These are phyloP conservation scores for Andinoacara biseriatus DNA, from an alignment of 2,113 vertebrate species.

Conservation along the genomic window DNA sequence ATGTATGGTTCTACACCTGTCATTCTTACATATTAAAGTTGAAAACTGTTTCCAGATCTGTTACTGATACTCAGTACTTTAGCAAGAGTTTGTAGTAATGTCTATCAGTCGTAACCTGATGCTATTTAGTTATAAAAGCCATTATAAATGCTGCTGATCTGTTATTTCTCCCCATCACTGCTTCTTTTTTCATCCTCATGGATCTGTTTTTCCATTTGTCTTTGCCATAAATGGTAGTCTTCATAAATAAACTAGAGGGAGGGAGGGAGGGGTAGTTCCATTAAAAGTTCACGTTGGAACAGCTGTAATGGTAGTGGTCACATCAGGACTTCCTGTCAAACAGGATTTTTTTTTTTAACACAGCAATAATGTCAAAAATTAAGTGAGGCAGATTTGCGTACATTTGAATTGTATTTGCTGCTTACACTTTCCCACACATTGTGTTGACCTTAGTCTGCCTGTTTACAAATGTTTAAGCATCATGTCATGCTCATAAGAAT, in stretches of 20 bases:
- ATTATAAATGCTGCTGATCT: not conserved
- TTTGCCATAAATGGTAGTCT: slow-evolving; percentile 26
- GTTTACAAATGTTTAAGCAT: not conserved
- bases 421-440: not conserved
- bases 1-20: not conserved
- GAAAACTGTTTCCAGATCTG: not conserved
- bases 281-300: slow-evolving; percentile 57
- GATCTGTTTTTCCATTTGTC: slow-evolving; percentile 37
- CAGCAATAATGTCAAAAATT: not conserved
- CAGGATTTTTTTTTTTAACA: not conserved
- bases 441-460: not conserved
- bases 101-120: not conserved
- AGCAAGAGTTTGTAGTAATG: not conserved
- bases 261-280: slow-evolving; percentile 33
- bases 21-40: not conserved
- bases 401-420: no score
- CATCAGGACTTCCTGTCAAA: slow-evolving; percentile 41
- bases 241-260: slow-evolving; percentile 67
- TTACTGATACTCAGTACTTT: not conserved
- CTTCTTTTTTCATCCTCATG: not conserved
- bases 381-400: not conserved
- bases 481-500: not conserved
- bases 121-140: not conserved
- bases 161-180: not conserved
- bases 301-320: slow-evolving; percentile 48